Evolutionary conservation across 2,113 vertebrate genomes (phyloP), one percentile per base, ranked within the genome.

Genomic region (Electrona antarctica): DNA sequence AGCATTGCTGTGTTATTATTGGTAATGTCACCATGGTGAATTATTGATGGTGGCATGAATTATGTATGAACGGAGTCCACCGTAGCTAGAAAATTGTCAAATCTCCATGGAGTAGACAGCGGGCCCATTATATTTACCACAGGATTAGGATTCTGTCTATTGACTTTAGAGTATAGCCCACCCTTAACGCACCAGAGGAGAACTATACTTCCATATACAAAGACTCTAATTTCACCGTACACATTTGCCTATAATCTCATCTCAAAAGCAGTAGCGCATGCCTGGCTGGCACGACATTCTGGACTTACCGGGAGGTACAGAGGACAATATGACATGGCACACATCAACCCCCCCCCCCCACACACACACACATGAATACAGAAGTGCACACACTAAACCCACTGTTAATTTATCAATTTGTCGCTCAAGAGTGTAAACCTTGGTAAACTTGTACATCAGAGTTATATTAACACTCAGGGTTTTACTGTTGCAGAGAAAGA

Each of bases 1-100:
- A 93, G 91, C 91, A 88, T 93, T 92, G 90, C 91, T 89, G 86
- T 90, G 91, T 92, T 93, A 89, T 92, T 91, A 88, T 91, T 92
- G 87, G 91, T 89, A 93, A 92, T 92, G 92, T 91, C 87, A 90
- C 86, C 86, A 90, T 88, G 80, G 90, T 93, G 90, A 93, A 93
- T 91, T 91, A 93, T 93, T 92, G 89, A 93, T 91, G 88, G 79
- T 41, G 2, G 21, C 8, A 82, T 90, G 87, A 90, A 91, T 93
- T 84, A 93, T 93, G 83, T 57, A 92, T 91, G 86, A 92, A 80
- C 56, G 60, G 76, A 78, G 87, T 86, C 86, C 88, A 90, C 82
- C 51, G 82, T 85, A 83, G 86, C 80, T 89, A 86, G 86, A 89
- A 89, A 90, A 90, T 83, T 67, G 85, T 88, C 88, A 89, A 82